A percentile compares a stretch with the other conserved stretches of the same genome.
These are phyloP conservation scores for Merluccius polli DNA, from an alignment of 2,797 vertebrate genomes.

Conservation along the genomic window DNA sequence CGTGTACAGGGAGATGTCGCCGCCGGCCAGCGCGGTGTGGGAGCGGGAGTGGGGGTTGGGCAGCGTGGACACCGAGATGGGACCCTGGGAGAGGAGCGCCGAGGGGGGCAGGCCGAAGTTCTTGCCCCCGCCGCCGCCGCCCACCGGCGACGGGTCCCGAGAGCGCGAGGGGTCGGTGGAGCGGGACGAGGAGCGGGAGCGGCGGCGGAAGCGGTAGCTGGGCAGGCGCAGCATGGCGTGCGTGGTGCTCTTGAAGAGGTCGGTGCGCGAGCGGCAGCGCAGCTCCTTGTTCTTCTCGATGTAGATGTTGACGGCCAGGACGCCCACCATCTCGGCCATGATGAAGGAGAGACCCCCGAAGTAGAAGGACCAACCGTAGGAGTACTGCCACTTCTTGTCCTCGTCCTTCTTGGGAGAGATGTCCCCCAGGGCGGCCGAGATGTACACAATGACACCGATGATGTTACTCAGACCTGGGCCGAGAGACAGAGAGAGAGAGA, in stretches of 20 bases:
- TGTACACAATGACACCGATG: conserved; percentile 93
- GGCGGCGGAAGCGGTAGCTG: conserved; percentile 88
- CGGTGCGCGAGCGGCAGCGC: conserved; percentile 86
- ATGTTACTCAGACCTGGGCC: conserved; percentile 88
- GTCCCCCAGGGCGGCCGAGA: conserved; percentile 91
- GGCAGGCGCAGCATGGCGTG: conserved; percentile 86
- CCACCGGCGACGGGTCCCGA: conserved; percentile 83
- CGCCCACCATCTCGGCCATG: conserved; percentile 93
- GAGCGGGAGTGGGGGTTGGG: conserved; percentile 81
- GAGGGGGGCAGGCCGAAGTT: conserved; percentile 81
- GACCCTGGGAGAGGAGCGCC: conserved; percentile 74
- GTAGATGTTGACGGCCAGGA: conserved; percentile 93
- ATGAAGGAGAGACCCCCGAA: conserved; percentile 93
- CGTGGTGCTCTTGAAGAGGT: conserved; percentile 85
- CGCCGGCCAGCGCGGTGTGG: conserved; percentile 83
- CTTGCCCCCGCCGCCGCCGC: conserved; percentile 74
- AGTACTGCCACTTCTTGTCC: conserved; percentile 92
- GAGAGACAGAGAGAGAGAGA: too few species aligned
- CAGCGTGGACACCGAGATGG: conserved; percentile 89
- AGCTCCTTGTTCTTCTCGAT: conserved; percentile 94
- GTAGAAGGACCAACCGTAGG: conserved; percentile 95
- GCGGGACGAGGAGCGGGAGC: conserved; percentile 88
- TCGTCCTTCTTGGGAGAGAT: conserved; percentile 89
- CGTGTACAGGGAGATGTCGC: conserved; percentile 82
- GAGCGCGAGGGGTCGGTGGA: conserved; percentile 89